Base-by-base conservation (phyloP, 2,888 invertebrate species). In the Cephus sareptanus region DNA sequence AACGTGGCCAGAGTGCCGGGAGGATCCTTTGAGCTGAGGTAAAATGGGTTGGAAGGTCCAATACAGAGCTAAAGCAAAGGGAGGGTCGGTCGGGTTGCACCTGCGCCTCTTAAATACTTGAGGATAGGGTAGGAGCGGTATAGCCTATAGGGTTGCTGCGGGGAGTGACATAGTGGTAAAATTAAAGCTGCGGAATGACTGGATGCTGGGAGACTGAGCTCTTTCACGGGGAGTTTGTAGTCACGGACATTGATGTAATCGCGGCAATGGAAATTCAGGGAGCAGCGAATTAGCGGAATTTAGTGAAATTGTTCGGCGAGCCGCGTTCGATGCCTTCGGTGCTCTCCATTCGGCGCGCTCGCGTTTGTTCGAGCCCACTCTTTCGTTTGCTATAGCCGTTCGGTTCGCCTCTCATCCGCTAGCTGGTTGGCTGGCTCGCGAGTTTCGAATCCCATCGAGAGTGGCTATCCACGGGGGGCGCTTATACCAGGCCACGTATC, bases 401-500 rank as follows among this genome's bases (percentile, higher is more conserved):
- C 56, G 56, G 56, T 23, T 56, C 23, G 56, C 56, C 56, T 23
- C 56, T 56, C 23, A 2, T 56, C 56, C 23, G 56, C 56, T 56
- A 15, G 56, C 56, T 6, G 56, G 56, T 56, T 9, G 56, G 56
- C 23, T 56, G 56, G 23, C 56, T 56, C 56, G 56, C 56, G 56
- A 56, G 56, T 56, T 56, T 56, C 56, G 56, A 56, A 56, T 56
- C 56, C 56, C 56, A 56, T 9, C 23, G 71, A 71, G 71, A 71
- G 34, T 30, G 82, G 80, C 82, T 81, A 78, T 86, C 83, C 83
- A 84, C 80, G 85, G 87, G 76, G 85, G 86, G 86, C 82, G 83
- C 88, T 56, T 56, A 88, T 86, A 87, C 87, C 84, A 88, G 84
- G 87, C 86, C 85, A 89, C 88, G 84, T 89, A 89, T 89, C 89